Percentiles rank a stretch among this genome's conserved stretches.
Evolutionary conservation across 2,113 vertebrate species (phyloP).

Genomic region (Petromus typicus): DNA sequence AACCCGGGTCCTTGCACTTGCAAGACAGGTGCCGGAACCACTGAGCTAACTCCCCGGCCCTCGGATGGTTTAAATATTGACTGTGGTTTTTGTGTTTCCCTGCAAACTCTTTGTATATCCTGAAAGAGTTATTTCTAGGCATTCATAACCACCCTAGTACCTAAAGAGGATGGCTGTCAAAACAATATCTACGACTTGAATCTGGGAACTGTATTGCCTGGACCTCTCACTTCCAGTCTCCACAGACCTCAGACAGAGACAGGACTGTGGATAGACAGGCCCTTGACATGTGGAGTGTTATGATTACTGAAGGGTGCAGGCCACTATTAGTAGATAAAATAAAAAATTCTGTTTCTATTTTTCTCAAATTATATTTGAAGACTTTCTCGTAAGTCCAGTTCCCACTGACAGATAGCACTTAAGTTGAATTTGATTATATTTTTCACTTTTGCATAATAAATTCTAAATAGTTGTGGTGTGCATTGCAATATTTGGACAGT

Average conservation of each 20-base stretch:
- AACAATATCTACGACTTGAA: too few relatives aligned
- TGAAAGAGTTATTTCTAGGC: background rate
- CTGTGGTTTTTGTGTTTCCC: too few relatives aligned
- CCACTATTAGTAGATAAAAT: background rate
- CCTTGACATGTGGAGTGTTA: too few relatives aligned
- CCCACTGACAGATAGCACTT: background rate
- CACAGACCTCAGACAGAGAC: background rate
- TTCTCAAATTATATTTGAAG: background rate
- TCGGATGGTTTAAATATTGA: background rate
- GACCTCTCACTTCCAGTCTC: accelerated
- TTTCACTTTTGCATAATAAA: background rate
- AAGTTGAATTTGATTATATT: background rate
- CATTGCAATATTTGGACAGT: background rate
- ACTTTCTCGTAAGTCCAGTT: background rate
- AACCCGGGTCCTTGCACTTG: too few relatives aligned
- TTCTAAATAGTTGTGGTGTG: background rate
- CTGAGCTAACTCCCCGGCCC: too few relatives aligned
- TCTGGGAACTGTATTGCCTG: background rate
- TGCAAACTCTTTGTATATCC: background rate
- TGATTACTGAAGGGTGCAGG: background rate
- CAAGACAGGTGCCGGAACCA: too few relatives aligned
- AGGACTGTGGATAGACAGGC: background rate
- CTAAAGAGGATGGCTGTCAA: background rate
- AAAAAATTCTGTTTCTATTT: background rate
- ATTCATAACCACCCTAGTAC: background rate